Evolutionary conservation across 1,140 invertebrate species (phyloP).

Genomic region (Bilobella aurantiaca): DNA sequence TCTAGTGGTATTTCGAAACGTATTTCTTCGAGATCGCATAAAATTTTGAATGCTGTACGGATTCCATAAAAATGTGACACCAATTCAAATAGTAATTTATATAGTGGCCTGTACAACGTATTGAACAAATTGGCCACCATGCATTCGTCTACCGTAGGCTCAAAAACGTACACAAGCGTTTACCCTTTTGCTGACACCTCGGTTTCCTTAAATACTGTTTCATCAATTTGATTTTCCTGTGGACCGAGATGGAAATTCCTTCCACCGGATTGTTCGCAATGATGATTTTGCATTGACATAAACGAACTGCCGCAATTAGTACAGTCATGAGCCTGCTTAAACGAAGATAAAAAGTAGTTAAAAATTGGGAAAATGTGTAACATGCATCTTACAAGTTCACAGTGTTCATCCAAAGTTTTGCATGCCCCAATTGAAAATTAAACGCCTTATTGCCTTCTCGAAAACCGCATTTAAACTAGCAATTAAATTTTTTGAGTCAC

Average conservation of each 20-base stretch:
- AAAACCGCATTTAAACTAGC: conserved; percentile 1
- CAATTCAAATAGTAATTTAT: background rate
- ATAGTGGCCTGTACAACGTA: background rate
- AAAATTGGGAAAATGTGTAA: background rate
- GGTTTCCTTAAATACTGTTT: background rate
- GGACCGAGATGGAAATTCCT: background rate
- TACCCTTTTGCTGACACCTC: background rate
- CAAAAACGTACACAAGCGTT: background rate
- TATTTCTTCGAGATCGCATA: background rate
- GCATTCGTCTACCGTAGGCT: background rate
- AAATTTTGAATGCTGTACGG: background rate
- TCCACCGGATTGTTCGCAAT: background rate
- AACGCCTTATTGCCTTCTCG: background rate
- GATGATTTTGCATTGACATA: background rate
- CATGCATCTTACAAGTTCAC: background rate
- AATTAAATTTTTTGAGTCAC: background rate
- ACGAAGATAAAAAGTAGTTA: background rate
- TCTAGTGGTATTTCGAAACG: background rate
- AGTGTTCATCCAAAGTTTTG: background rate
- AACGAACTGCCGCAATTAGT: background rate
- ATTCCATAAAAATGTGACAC: background rate
- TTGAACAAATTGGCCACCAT: background rate
- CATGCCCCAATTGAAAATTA: background rate
- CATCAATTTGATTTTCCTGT: background rate
- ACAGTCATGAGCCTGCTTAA: background rate